Conservation (phyloP, 1,140 invertebrate genomes). For the Nymphalis io region DNA sequence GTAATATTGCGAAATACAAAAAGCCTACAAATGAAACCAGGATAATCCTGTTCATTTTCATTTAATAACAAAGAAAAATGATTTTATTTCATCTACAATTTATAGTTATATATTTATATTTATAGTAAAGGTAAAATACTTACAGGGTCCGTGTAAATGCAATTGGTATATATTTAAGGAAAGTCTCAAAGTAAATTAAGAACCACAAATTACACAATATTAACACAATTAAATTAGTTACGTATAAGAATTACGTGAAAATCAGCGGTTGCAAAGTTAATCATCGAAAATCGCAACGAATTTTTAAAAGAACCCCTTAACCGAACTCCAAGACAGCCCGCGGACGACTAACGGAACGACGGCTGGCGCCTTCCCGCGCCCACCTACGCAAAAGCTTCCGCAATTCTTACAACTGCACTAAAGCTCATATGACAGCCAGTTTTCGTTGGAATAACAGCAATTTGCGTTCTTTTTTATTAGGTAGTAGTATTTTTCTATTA, state of each 20-base stretch:
- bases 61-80: no score
- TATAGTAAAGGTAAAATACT: slow-evolving; percentile 6
- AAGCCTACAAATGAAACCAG: no score
- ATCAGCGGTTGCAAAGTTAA: slow-evolving; percentile 23
- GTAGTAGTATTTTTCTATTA: no score
- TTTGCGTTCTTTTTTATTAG: no score
- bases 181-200: slow-evolving; percentile 3
- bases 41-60: no score
- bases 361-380: slow-evolving; percentile 21
- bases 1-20: no score
- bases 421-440: slow-evolving; percentile 14
- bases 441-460: no score
- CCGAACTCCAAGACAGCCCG: slow-evolving; percentile 41
- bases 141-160: background rate
- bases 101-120: background rate
- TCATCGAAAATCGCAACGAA: slow-evolving; percentile 16
- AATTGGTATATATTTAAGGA: slow-evolving; percentile 1
- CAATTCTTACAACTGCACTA: slow-evolving; percentile 22
- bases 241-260: slow-evolving; percentile 21
- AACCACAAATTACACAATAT: slow-evolving; percentile 14
- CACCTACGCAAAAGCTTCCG: slow-evolving; percentile 30
- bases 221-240: slow-evolving; percentile 18
- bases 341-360: slow-evolving; percentile 42
- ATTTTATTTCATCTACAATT: background rate
- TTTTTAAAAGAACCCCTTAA: background rate